phyloP scores from a whole-genome alignment of 2,797 vertebrate species.

The Melanotaenia boesemani region DNA sequence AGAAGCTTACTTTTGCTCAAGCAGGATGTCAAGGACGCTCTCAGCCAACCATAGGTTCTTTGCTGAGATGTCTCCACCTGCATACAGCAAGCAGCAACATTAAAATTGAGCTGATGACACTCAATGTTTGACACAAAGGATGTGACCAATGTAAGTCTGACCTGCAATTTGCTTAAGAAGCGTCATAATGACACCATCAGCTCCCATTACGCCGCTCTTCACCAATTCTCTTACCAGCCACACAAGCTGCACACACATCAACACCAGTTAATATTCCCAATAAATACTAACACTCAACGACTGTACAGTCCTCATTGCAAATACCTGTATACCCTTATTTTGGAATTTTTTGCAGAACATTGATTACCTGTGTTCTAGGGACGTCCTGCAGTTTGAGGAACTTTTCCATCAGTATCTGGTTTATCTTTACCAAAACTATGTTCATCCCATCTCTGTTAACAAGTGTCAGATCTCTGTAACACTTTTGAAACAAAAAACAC shows the following conservation, averaged over 20 bases:
- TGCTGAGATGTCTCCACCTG: constrained; percentile 92
- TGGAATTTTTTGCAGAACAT: not conserved
- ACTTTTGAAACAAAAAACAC: constrained; percentile 75
- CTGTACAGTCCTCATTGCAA: not conserved
- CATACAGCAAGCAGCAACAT: not conserved
- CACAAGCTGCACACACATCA: constrained; percentile 83
- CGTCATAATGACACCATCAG: constrained; percentile 94
- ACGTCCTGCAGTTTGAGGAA: constrained; percentile 94
- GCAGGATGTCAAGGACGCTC: constrained; percentile 92
- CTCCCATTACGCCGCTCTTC: constrained; percentile 92
- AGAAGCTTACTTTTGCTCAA: constrained; percentile 89
- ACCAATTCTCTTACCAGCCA: constrained; percentile 95
- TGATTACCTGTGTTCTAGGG: constrained; percentile 75
- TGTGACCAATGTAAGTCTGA: constrained; percentile 55
- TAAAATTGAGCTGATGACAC: not conserved
- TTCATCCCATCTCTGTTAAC: constrained; percentile 95
- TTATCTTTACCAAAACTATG: constrained; percentile 92
- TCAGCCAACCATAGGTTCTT: constrained; percentile 97
- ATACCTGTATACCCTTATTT: not conserved
- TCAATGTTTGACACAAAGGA: not conserved
- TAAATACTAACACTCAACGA: not conserved
- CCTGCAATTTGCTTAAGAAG: constrained; percentile 97
- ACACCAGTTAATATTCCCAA: not conserved
- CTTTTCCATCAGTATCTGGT: constrained; percentile 98
- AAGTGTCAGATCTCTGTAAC: constrained; percentile 93